Base-by-base conservation (phyloP, 1,140 invertebrate species). In the Contarinia nasturtii region DNA sequence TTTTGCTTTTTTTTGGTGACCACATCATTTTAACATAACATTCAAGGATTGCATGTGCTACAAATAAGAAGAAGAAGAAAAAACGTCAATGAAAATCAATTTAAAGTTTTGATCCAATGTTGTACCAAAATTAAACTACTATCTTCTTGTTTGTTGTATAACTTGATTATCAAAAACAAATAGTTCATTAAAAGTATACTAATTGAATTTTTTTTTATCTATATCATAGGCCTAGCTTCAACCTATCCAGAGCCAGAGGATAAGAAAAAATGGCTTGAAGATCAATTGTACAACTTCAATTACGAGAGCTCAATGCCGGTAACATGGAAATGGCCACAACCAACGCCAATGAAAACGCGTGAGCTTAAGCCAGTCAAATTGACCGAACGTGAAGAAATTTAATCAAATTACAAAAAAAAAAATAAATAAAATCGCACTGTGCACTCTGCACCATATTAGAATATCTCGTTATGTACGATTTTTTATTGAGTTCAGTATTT, bases 241-340 rank as follows among this genome's bases (percentile, higher is more conserved):
- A 76, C 82, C 33, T 89, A 89, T 63, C 86, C 86, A 0, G 79
- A 89, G 64, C 86, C 86, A 49, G 72, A 76, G 51, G 75, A 88
- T 58, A 76, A 84, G 56, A 62, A 72, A 40, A 66, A 74, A 52
- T 84, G 81, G 62, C 73, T 89, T 27, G 67, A 76, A 49, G 72
- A 73, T 52, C 77, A 82, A 58, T 74, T 85, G 70, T 89, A 86
- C 60, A 79, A 80, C 60, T 79, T 73, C 51, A 76, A 84, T 57
- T 87, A 88, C 57, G 79, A 85, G 58, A 72, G 72, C 50, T 77
- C 83, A 48, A 71, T 89, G 65, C 82, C 84, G 8, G 71, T 73
- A 14, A 68, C 75, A 19, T 88, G 85, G 69, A 63, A 72, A 20
- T 89, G 84, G 84, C 61, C 61, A 5, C 51, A 60, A 47, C 57